A percentile compares a stretch with the other conserved stretches of the same genome.
phyloP scores from a whole-genome alignment of 2,797 vertebrate genomes.

The Steatocranus sp. region DNA sequence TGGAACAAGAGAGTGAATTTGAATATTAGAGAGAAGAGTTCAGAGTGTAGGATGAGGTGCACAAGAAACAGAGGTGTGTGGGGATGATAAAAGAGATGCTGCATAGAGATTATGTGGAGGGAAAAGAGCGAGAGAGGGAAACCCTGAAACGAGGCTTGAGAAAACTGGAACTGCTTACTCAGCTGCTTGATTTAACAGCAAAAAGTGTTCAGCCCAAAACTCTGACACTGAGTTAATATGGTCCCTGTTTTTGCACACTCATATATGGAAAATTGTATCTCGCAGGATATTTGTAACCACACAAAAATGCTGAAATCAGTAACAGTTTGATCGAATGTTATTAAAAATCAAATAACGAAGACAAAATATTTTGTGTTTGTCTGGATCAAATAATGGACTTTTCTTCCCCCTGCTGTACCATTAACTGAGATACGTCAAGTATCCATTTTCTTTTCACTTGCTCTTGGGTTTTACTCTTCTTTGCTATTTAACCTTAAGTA shows the following conservation, averaged over 20 bases:
- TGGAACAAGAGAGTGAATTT: slow-evolving; percentile 15
- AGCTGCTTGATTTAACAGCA: slow-evolving; percentile 1
- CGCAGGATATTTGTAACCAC: not conserved
- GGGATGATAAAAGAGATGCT: slow-evolving; percentile 20
- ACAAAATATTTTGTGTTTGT: not conserved
- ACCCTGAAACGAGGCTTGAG: not conserved
- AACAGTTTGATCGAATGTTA: not conserved
- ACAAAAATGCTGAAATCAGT: not conserved
- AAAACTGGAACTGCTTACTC: slow-evolving; percentile 19
- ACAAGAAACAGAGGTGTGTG: not conserved
- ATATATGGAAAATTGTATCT: not conserved
- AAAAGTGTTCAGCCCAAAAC: slow-evolving; percentile 1
- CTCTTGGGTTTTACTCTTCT: not conserved
- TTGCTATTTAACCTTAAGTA: not conserved
- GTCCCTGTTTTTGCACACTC: not conserved
- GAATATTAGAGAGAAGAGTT: slow-evolving; percentile 27
- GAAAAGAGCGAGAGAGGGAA: not conserved
- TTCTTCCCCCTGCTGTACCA: not conserved
- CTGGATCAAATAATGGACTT: not conserved
- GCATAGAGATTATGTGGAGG: not conserved
- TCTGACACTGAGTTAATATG: not conserved
- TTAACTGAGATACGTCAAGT: not conserved
- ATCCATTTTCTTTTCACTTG: not conserved
- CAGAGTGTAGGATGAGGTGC: not conserved
- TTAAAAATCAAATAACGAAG: not conserved